Conservation (phyloP, 2,113 vertebrate species). For the Mobula birostris region DNA sequence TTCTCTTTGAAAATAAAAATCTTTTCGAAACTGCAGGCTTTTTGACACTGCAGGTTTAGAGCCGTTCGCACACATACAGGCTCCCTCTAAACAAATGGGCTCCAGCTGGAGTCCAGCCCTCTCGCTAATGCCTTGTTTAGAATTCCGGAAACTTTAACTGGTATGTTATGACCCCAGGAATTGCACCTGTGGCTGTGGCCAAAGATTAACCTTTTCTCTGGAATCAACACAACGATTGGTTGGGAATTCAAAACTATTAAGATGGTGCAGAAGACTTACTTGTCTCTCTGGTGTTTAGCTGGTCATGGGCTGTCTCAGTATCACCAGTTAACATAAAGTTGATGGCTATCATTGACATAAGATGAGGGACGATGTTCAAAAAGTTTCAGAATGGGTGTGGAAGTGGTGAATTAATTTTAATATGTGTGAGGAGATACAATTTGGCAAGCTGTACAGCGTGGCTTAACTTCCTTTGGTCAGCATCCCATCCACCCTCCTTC, state of each 20-base stretch:
- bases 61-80: neutral
- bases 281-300: neutral
- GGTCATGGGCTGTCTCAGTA: neutral
- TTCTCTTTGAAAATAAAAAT: neutral
- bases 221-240: neutral
- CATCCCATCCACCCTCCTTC: too few relatives aligned
- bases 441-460: neutral
- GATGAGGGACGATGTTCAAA: neutral
- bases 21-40: neutral
- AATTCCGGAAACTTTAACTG: slow-evolving; percentile 30
- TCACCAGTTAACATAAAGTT: too few relatives aligned
- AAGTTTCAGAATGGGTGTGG: neutral
- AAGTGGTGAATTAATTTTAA: neutral
- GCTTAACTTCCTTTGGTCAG: too few relatives aligned
- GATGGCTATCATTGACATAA: neutral
- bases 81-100: neutral
- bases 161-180: slow-evolving; percentile 33
- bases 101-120: neutral
- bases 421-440: neutral
- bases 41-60: neutral
- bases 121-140: slow-evolving; percentile 29
- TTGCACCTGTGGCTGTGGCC: slow-evolving; percentile 19
- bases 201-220: slow-evolving; percentile 19
- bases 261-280: neutral
- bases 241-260: neutral